Evolutionary conservation across 2,113 vertebrate genomes (phyloP).

Genomic region (Hyaena hyaena): DNA sequence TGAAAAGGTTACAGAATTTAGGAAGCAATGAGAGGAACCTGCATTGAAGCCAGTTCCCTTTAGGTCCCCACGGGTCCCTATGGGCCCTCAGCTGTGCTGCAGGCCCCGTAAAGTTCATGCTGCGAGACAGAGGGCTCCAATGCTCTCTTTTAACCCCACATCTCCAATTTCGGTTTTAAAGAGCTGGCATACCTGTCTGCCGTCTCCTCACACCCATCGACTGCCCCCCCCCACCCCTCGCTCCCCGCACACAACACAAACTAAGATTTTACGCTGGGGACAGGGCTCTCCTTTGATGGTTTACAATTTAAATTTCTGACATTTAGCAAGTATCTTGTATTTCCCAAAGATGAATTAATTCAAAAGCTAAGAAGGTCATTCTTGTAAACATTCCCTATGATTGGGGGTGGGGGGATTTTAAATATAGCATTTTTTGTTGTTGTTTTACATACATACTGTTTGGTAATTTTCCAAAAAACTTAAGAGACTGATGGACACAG

Average conservation of each 20-base stretch:
- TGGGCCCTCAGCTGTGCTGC: background rate
- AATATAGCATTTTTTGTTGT: background rate
- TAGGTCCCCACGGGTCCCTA: background rate
- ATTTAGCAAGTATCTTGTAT: background rate
- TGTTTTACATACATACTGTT: background rate
- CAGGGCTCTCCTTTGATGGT: background rate
- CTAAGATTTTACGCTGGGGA: background rate
- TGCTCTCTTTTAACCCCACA: background rate
- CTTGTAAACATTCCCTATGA: background rate
- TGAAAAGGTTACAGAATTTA: background rate
- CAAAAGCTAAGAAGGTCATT: background rate
- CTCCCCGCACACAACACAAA: background rate
- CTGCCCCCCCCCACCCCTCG: background rate
- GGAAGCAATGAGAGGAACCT: background rate
- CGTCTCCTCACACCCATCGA: background rate
- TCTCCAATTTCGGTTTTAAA: background rate
- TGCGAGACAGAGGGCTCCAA: background rate
- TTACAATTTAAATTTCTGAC: constrained; percentile 20
- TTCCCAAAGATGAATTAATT: constrained; percentile 40
- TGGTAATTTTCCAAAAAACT: constrained; percentile 9
- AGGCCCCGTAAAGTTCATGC: accelerated
- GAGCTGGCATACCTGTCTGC: background rate
- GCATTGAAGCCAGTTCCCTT: background rate
- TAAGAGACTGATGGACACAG: background rate
- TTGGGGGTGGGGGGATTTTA: background rate